These are phyloP conservation scores for Aphidius gifuensis DNA, from an alignment of 1,140 invertebrate species.

Conservation along the genomic window DNA sequence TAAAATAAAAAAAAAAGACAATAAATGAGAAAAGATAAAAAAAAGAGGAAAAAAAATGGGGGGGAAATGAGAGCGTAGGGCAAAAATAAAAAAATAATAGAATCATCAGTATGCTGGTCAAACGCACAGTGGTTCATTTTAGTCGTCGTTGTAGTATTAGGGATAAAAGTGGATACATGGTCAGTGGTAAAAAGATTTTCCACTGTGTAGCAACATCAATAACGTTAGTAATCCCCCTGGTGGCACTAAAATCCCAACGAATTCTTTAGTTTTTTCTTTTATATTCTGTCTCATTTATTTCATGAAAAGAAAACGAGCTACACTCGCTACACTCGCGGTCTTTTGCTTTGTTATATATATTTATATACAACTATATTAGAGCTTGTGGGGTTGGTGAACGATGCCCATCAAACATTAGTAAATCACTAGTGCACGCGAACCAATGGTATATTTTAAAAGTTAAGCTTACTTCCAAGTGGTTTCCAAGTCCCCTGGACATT, in stretches of 20 bases:
- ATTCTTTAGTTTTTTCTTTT: slow-evolving; percentile 3
- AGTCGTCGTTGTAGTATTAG: not conserved
- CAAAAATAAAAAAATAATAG: not conserved
- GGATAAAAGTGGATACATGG: not conserved
- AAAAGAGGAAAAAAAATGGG: not conserved
- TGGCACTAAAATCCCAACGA: slow-evolving; percentile 9
- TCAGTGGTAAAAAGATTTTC: slow-evolving; percentile 11
- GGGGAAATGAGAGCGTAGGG: no score
- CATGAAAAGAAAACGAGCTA: not conserved
- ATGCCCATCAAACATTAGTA: slow-evolving; percentile 32
- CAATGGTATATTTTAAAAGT: slow-evolving; percentile 37
- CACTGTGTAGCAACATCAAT: slow-evolving; percentile 7
- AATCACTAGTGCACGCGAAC: slow-evolving; percentile 44
- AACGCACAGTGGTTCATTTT: not conserved
- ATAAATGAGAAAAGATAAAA: not conserved
- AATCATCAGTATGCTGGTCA: slow-evolving; percentile 10
- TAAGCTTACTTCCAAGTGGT: slow-evolving; percentile 33
- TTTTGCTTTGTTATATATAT: not conserved
- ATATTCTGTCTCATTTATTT: not conserved
- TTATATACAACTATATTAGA: no score
- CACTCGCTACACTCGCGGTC: not conserved
- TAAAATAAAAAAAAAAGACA: slow-evolving; percentile 1
- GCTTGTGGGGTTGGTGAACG: no score
- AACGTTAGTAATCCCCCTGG: slow-evolving; percentile 10
- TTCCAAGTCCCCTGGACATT: no score